Percentiles rank a stretch among this genome's conserved stretches.
Evolutionary conservation across 2,888 invertebrate species (phyloP).

Genomic region (Pimpla rufipes): DNA sequence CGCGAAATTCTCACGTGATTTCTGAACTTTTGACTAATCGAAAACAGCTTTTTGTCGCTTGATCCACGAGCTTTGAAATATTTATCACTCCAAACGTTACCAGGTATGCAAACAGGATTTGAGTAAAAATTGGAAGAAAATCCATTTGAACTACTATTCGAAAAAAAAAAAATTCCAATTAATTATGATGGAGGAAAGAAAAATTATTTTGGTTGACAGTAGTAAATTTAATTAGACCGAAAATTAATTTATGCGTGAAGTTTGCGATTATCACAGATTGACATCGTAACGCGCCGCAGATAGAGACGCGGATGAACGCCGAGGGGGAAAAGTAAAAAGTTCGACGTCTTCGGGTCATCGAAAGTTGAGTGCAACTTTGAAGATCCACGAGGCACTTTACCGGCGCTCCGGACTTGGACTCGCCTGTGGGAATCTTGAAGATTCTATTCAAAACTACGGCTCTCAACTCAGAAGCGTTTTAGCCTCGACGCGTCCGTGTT

Average conservation of each 20-base stretch:
- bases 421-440: constrained; percentile 37
- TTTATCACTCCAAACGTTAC: too few relatives aligned
- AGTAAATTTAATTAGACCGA: too few relatives aligned
- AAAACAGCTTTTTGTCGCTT: too few relatives aligned
- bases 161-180: too few relatives aligned
- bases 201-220: too few relatives aligned
- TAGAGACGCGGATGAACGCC: neutral
- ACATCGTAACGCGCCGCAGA: neutral
- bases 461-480: constrained; percentile 22
- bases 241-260: too few relatives aligned
- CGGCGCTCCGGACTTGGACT: neutral
- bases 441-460: constrained; percentile 29
- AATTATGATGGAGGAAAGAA: too few relatives aligned
- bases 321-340: neutral
- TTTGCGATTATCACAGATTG: neutral
- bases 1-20: neutral
- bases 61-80: too few relatives aligned
- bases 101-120: too few relatives aligned
- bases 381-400: neutral
- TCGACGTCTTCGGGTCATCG: neutral
- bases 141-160: too few relatives aligned
- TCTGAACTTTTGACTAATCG: too few relatives aligned
- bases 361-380: constrained; percentile 22
- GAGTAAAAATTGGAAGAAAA: too few relatives aligned
- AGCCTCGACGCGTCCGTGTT: neutral